Evolutionary conservation across 92 coral and sea anemone genomes (phyloP), one percentile per base, ranked within the genome.

Genomic region (Epizoanthus fatuus): DNA sequence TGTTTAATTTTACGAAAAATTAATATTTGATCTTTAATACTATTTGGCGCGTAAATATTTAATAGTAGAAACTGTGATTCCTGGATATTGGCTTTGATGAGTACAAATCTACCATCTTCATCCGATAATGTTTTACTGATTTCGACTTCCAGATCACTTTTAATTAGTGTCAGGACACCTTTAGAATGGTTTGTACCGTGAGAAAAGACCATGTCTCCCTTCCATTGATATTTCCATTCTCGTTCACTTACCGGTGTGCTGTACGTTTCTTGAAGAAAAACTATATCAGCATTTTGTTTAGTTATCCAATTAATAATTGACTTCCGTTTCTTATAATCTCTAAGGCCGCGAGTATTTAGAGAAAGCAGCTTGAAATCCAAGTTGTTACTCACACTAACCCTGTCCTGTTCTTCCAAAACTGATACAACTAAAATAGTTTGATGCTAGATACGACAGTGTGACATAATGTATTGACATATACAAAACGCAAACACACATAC

Each of bases 231-330:
- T 52, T 81, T 73, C 88, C 88, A 81, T 15, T 47, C 42, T 62
- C 75, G 75, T 52, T 72, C 87, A 32, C 75, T 51, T 75, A 77
- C 92, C 56, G 40, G 42, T 9, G 87, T 83, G 42, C 79, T 74
- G 75, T 83, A 88, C 22, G 92, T 88, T 83, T 88, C 92, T 69
- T 88, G 84, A 42, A 87, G 64, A 75, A 81, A 88, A 70, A 63
- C 69, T 32, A 86, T 86, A 44, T 86, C 90, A 20, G 82, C 91
- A 17, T 69, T 59, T 17, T 70, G 74, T 51, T 62, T 62, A 16
- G 12, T 16, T 8, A 58, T 19, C 88, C 83, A 84, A 64, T 63
- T 74, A 25, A 84, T 42, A 56, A 84, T 59, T 8, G 82, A 16
- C 55, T 47, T 73, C 56, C 88, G 16, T 42, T 69, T 81, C 7